A percentile compares a stretch with the other conserved stretches of the same genome.
Evolutionary conservation across 92 coral and sea anemone genomes (phyloP).

Genomic region (Porites evermanni): DNA sequence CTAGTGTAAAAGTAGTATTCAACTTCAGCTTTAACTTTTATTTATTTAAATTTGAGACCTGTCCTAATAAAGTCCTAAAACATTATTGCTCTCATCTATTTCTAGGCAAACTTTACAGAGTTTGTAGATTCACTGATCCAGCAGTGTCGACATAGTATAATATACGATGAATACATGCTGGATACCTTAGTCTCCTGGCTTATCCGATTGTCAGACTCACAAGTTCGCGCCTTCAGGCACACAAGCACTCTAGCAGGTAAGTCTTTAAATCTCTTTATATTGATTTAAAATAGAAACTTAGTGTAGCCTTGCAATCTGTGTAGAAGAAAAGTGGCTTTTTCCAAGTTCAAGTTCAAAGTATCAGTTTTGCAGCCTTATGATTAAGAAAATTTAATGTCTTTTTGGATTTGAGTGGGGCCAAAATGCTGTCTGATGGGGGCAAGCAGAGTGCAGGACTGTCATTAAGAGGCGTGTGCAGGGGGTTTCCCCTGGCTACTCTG

Average conservation of each 20-base stretch:
- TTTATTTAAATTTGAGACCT: no score
- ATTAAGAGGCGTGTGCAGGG: no score
- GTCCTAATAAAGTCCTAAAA: neutral
- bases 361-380: no score
- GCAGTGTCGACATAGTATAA: conserved; percentile 95
- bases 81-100: neutral
- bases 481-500: no score
- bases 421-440: no score
- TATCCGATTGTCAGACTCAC: conserved; percentile 94
- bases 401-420: no score
- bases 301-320: no score
- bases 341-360: no score
- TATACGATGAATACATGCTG: conserved; percentile 97
- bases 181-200: conserved; percentile 94
- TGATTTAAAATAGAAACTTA: no score
- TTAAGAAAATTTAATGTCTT: no score
- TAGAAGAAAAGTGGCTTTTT: no score
- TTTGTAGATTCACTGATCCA: conserved; percentile 82
- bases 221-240: conserved; percentile 98
- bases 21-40: neutral
- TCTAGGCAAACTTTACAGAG: conserved; percentile 83
- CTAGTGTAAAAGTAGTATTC: neutral
- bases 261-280: neutral
- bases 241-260: conserved; percentile 95
- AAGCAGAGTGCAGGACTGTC: no score